These are phyloP conservation scores for Paramormyrops kingsleyae DNA, from an alignment of 2,113 vertebrate species.

Conservation along the genomic window DNA sequence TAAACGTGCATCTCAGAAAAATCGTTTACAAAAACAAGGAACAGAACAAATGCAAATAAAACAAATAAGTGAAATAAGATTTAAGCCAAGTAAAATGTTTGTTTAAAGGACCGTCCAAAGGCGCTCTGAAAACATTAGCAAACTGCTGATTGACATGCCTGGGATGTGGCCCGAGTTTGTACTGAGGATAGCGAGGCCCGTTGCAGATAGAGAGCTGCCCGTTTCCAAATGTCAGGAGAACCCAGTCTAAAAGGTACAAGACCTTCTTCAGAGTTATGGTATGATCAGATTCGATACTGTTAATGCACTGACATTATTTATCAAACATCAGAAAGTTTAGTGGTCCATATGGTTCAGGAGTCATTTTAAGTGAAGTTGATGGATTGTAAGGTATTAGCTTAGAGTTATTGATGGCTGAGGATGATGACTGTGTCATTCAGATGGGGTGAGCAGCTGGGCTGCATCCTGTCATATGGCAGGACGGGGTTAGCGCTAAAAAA, in stretches of 20 bases:
- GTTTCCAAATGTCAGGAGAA: neutral
- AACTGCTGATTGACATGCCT: constrained; percentile 33
- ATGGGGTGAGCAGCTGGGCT: neutral
- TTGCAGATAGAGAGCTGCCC: neutral
- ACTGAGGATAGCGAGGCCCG: neutral
- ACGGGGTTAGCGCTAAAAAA: neutral
- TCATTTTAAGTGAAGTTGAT: neutral
- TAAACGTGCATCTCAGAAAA: neutral
- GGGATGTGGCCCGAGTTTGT: constrained; percentile 41
- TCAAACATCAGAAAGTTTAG: neutral
- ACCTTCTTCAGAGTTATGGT: neutral
- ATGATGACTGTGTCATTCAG: neutral
- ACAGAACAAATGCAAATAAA: neutral
- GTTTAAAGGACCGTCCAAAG: constrained; percentile 29
- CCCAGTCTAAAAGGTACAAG: neutral
- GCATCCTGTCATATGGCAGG: neutral
- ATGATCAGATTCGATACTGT: neutral
- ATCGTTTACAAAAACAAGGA: neutral
- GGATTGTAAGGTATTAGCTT: neutral
- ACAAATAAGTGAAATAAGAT: neutral
- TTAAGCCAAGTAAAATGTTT: neutral
- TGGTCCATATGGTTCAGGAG: neutral
- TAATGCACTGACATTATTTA: neutral
- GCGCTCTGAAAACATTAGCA: constrained; percentile 43
- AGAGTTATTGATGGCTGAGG: neutral